A percentile compares a stretch with the other conserved stretches of the same genome.
phyloP scores from a whole-genome alignment of 2,113 vertebrate species.

The Gadus chalcogrammus region DNA sequence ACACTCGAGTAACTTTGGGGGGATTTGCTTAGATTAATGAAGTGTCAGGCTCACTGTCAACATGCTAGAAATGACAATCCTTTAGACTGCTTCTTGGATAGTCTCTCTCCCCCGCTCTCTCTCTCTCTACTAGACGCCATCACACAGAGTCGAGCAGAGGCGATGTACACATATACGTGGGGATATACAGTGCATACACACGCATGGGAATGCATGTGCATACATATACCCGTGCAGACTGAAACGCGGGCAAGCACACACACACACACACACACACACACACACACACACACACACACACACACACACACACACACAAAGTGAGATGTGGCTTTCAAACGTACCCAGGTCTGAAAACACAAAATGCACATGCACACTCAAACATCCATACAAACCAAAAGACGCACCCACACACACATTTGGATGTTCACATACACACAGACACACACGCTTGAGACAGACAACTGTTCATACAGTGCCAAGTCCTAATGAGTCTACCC shows the following conservation, averaged over 20 bases:
- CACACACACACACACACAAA: background rate
- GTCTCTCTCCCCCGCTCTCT: slow-evolving; percentile 30
- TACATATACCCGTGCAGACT: slow-evolving; percentile 8
- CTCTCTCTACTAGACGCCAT: slow-evolving; percentile 26
- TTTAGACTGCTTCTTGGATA: slow-evolving; percentile 51
- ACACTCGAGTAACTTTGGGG: slow-evolving; percentile 69
- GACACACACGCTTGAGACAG: background rate
- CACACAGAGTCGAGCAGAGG: background rate
- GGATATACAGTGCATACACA: slow-evolving; percentile 12
- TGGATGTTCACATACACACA: background rate
- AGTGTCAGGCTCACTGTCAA: slow-evolving; percentile 71
- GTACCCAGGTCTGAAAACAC: no score
- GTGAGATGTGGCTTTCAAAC: slow-evolving; percentile 1
- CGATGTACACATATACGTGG: no score
- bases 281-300: background rate
- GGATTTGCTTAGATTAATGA: slow-evolving; percentile 75
- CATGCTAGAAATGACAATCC: slow-evolving; percentile 54
- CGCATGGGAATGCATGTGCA: slow-evolving; percentile 3
- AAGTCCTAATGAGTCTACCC: slow-evolving; percentile 55
- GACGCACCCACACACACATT: background rate
- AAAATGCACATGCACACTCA: no score
- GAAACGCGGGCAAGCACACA: background rate
- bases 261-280: background rate
- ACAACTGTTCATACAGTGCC: slow-evolving; percentile 5
- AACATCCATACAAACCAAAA: no score